Conservation (phyloP, 2,113 vertebrate species). For the Halichoeres trimaculatus region DNA sequence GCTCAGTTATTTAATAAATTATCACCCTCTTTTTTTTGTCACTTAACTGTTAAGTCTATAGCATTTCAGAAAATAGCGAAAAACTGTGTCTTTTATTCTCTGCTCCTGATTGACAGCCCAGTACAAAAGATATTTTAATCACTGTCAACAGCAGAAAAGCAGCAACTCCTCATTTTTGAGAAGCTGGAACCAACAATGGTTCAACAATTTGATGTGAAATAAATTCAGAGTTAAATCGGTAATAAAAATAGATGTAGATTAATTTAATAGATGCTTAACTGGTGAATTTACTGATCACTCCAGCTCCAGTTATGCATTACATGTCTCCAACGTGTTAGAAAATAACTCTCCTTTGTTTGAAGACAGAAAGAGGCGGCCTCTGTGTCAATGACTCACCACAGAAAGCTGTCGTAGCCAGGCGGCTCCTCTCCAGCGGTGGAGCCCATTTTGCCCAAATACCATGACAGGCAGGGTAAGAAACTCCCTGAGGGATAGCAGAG, state of each 20-base stretch:
- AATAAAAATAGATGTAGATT: background rate
- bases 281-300: background rate
- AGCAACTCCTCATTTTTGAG: background rate
- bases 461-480: constrained; percentile 93
- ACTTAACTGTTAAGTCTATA: background rate
- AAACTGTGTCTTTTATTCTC: background rate
- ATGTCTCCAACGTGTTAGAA: background rate
- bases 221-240: background rate
- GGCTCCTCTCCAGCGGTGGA: constrained; percentile 88
- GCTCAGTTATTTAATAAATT: background rate
- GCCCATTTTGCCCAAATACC: constrained; percentile 94
- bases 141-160: background rate
- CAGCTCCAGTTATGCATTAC: background rate
- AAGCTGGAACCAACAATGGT: background rate
- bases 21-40: background rate
- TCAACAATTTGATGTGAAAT: background rate
- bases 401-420: constrained; percentile 88
- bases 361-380: background rate
- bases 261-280: background rate
- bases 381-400: constrained; percentile 80
- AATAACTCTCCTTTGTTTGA: background rate
- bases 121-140: background rate
- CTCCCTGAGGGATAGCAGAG: constrained; percentile 80
- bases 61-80: background rate
- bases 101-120: background rate